Evolutionary conservation across 1,140 invertebrate genomes (phyloP).

Genomic region (Leptestheria dahalacensis): DNA sequence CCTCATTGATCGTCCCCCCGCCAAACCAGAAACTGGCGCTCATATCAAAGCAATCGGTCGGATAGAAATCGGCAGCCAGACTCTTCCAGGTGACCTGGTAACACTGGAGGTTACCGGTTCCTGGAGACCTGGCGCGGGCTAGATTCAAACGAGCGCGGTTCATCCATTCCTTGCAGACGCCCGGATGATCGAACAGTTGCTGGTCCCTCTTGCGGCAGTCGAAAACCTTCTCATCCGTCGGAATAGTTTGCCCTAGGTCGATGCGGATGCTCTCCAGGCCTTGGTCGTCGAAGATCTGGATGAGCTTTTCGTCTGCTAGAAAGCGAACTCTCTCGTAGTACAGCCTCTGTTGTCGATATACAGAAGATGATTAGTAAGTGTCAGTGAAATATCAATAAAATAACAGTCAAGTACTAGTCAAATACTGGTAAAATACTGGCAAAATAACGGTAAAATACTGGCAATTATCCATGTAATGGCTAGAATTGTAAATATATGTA

Average conservation of each 20-base stretch:
- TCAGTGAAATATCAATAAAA: too few species aligned
- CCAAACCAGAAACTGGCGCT: conserved; percentile 22
- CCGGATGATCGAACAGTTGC: conserved; percentile 28
- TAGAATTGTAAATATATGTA: too few species aligned
- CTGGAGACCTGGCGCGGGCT: not conserved
- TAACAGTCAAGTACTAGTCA: conserved; percentile 7
- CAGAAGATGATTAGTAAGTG: too few species aligned
- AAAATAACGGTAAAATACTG: not conserved
- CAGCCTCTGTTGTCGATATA: too few species aligned
- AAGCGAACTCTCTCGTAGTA: conserved; percentile 73
- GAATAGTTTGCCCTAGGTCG: conserved; percentile 42
- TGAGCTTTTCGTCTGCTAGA: conserved; percentile 55
- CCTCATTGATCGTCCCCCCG: conserved; percentile 1
- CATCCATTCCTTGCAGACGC: conserved; percentile 64
- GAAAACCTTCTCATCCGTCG: conserved; percentile 41
- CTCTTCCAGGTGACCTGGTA: conserved; percentile 71
- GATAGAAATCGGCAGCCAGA: conserved; percentile 36
- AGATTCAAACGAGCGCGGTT: conserved; percentile 54
- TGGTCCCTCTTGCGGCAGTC: conserved; percentile 46
- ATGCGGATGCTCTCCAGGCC: conserved; percentile 54
- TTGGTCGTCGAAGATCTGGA: conserved; percentile 51
- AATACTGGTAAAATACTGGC: too few species aligned
- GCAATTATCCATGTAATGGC: too few species aligned
- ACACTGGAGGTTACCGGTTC: conserved; percentile 38
- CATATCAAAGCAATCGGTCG: conserved; percentile 71